Conservation (phyloP, 1,140 invertebrate genomes). For the Pantala flavescens region DNA sequence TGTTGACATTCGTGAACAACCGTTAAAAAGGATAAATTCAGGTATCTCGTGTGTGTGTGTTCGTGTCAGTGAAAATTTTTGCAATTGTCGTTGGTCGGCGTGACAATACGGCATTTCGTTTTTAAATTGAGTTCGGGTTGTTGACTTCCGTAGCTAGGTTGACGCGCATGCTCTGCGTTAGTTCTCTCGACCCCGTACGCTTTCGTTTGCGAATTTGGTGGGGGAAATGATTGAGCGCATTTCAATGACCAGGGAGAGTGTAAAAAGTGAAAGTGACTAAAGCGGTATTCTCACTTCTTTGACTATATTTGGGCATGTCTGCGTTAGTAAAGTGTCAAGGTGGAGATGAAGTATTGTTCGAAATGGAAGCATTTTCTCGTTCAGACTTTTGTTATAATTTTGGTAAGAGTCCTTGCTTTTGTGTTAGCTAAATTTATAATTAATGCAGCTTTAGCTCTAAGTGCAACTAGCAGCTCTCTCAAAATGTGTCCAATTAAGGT, state of each 20-base stretch:
- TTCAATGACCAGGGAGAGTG: background rate
- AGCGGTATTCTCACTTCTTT: slow-evolving; percentile 2
- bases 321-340: background rate
- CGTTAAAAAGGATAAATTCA: no score
- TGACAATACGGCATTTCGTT: background rate
- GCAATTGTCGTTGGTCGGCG: background rate
- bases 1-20: no score
- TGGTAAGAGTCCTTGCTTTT: no score
- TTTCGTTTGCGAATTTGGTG: background rate
- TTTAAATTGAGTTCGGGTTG: background rate
- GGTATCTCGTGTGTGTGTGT: no score
- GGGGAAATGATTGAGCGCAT: background rate
- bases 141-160: background rate
- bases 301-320: slow-evolving; percentile 19
- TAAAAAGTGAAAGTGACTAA: background rate
- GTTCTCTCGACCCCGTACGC: background rate
- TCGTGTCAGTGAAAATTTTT: background rate
- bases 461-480: no score
- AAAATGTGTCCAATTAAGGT: no score
- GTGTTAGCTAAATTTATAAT: no score
- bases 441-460: no score
- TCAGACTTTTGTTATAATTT: no score
- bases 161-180: background rate
- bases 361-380: no score
- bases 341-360: background rate